These are phyloP conservation scores for Cotesia glomerata DNA, from an alignment of 1,140 invertebrate genomes.

Conservation along the genomic window DNA sequence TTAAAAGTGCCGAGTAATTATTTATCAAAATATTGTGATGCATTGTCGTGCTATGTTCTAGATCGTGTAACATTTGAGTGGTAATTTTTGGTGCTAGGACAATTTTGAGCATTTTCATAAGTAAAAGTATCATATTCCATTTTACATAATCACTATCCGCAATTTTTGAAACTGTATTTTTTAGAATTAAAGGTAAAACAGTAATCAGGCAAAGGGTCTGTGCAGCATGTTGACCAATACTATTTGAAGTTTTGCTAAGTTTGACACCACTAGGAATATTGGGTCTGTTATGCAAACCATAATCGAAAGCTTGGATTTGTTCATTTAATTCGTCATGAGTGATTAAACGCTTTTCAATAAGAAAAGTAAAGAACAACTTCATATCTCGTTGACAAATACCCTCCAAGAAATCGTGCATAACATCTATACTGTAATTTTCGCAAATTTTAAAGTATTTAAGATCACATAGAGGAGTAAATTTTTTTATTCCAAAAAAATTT, in stretches of 20 bases:
- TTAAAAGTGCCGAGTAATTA: neutral
- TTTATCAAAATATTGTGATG: constrained; percentile 20
- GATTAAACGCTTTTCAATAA: constrained; percentile 27
- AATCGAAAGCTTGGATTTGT: constrained; percentile 32
- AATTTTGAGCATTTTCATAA: constrained; percentile 30
- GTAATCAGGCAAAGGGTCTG: constrained; percentile 23
- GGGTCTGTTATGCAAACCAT: constrained; percentile 26
- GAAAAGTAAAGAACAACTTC: constrained; percentile 30
- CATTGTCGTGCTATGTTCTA: constrained; percentile 23
- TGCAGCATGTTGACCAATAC: constrained; percentile 20
- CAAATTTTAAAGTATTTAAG: constrained; percentile 31
- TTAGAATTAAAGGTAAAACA: constrained; percentile 33
- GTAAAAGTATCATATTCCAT: constrained; percentile 13
- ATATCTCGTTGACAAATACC: constrained; percentile 30
- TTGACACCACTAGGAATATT: constrained; percentile 30
- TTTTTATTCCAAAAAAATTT: constrained; percentile 13
- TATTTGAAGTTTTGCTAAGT: constrained; percentile 12
- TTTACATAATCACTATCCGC: neutral
- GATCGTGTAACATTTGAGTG: constrained; percentile 18
- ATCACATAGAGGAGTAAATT: constrained; percentile 27
- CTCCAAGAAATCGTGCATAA: constrained; percentile 36
- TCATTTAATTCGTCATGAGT: constrained; percentile 29
- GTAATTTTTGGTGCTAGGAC: constrained; percentile 32
- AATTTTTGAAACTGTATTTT: constrained; percentile 2
- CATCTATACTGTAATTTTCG: constrained; percentile 29